Conservation (phyloP, 2,888 invertebrate species). For the Megalurothrips usitatus region DNA sequence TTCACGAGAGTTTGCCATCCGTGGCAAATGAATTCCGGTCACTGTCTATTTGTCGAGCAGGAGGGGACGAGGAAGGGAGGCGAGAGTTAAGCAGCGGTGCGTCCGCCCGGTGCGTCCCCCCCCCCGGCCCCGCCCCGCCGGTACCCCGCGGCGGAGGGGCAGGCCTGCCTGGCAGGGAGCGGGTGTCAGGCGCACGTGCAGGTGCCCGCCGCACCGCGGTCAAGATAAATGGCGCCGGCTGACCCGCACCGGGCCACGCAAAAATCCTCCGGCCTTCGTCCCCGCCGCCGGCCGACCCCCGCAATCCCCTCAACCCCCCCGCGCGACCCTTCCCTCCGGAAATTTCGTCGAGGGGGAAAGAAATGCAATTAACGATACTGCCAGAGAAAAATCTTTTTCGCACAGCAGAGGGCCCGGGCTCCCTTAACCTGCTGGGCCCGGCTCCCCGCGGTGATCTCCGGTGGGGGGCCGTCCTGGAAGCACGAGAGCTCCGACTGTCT, state of each 20-base stretch:
- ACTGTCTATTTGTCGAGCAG: conserved; percentile 5
- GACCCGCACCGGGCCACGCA: not conserved
- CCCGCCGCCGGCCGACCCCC: no score
- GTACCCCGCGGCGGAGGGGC: not conserved
- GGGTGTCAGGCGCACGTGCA: not conserved
- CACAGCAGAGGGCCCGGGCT: no score
- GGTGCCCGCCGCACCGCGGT: not conserved
- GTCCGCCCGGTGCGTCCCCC: no score
- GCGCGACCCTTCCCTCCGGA: not conserved
- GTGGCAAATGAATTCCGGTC: conserved; percentile 14
- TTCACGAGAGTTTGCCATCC: conserved; percentile 3
- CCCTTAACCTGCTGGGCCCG: no score
- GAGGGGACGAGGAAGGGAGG: no score
- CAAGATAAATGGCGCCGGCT: not conserved
- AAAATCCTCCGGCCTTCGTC: not conserved
- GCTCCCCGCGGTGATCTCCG: no score
- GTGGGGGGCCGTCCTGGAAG: no score
- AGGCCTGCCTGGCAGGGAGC: not conserved
- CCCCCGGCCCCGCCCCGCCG: not conserved
- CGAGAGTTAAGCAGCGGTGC: no score
- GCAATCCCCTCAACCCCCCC: no score
- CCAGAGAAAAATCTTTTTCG: not conserved
- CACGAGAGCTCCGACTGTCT: no score
- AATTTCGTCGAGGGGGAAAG: not conserved
- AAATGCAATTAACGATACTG: not conserved